phyloP scores from a whole-genome alignment of 2,797 vertebrate genomes.

The Periparus ater region DNA sequence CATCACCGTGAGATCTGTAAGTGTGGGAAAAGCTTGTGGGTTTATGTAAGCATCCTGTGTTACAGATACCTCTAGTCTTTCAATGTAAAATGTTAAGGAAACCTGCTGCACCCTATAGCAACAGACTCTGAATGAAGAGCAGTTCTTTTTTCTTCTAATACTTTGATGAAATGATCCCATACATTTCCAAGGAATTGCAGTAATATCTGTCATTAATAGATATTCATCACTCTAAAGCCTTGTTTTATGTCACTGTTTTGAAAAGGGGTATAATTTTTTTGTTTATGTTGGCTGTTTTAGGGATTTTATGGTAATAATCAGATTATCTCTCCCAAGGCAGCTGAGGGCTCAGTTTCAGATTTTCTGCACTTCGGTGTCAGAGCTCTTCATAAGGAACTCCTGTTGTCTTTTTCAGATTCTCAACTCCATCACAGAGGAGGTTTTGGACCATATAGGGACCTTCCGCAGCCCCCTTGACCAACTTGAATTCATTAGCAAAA shows the following conservation, averaged over 20 bases:
- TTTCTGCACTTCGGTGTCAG: background rate
- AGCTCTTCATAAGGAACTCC: background rate
- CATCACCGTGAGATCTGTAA: constrained; percentile 93
- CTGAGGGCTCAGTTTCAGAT: background rate
- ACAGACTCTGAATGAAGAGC: background rate
- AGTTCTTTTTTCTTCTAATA: background rate
- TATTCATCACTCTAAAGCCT: background rate
- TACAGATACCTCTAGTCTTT: background rate
- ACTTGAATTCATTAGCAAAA: constrained; percentile 85
- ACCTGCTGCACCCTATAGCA: background rate
- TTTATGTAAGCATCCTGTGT: background rate
- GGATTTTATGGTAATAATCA: background rate
- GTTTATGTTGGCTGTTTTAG: background rate
- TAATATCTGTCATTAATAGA: background rate
- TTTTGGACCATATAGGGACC: constrained; percentile 84
- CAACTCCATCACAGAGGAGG: constrained; percentile 89
- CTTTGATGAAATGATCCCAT: background rate
- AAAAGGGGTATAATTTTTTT: background rate
- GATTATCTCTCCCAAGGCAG: background rate
- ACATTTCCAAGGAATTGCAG: background rate
- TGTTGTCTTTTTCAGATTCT: constrained; percentile 82
- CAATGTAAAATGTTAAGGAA: background rate
- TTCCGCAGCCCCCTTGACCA: constrained; percentile 90
- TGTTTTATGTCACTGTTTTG: background rate
- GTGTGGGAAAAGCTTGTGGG: constrained; percentile 36